Percentiles rank a stretch among this genome's conserved stretches.
These are phyloP conservation scores for Leguminivora glycinivorella DNA, from an alignment of 1,140 invertebrate species.

Conservation along the genomic window DNA sequence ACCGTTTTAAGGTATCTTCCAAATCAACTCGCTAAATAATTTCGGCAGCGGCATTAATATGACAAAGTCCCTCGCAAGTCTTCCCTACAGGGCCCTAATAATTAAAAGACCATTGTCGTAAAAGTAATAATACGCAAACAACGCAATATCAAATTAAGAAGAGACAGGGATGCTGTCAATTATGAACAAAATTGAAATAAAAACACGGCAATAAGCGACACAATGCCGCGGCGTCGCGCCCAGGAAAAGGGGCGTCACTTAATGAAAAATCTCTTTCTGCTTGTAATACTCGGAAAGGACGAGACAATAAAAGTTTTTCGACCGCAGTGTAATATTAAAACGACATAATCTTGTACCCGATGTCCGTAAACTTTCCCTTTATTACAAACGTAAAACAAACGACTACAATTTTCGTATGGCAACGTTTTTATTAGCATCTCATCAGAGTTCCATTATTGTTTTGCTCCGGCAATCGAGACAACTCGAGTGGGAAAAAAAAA, in stretches of 20 bases:
- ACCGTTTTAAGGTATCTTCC: not conserved
- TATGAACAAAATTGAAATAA: slow-evolving; percentile 63
- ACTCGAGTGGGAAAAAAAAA: slow-evolving; percentile 46
- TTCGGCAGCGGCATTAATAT: slow-evolving; percentile 20
- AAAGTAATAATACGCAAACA: slow-evolving; percentile 52
- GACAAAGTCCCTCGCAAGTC: slow-evolving; percentile 23
- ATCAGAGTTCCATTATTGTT: slow-evolving; percentile 55
- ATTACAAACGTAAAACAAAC: slow-evolving; percentile 62
- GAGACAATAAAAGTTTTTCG: slow-evolving; percentile 64
- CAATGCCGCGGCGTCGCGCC: slow-evolving; percentile 60
- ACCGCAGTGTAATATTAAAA: slow-evolving; percentile 65
- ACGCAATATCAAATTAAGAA: slow-evolving; percentile 58
- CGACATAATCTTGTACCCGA: slow-evolving; percentile 59
- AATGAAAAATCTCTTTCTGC: slow-evolving; percentile 63
- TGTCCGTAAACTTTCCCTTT: slow-evolving; percentile 55
- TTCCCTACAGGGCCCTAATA: slow-evolving; percentile 32
- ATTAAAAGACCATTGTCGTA: slow-evolving; percentile 39
- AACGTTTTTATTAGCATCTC: slow-evolving; percentile 64
- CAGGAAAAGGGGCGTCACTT: slow-evolving; percentile 55
- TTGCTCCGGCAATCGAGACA: slow-evolving; percentile 43
- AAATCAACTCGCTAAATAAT: slow-evolving; percentile 10
- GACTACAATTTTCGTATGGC: slow-evolving; percentile 50
- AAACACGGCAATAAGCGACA: slow-evolving; percentile 53
- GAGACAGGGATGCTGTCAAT: slow-evolving; percentile 59
- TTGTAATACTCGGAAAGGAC: slow-evolving; percentile 55